phyloP scores from a whole-genome alignment of 2,888 invertebrate species.

The Limenitis camilla region DNA sequence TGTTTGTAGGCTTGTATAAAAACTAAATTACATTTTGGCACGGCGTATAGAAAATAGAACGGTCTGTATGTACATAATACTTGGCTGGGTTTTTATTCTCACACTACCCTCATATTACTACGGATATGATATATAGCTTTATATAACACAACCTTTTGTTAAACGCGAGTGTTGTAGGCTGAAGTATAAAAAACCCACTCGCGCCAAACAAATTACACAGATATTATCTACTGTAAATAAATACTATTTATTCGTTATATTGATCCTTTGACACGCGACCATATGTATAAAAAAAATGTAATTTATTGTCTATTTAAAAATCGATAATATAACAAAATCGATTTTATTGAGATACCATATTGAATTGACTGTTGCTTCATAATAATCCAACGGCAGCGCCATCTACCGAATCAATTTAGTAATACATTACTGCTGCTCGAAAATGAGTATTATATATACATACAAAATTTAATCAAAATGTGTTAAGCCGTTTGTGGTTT shows the following conservation, averaged over 20 bases:
- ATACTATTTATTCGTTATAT: slow-evolving; percentile 21
- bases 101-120: neutral
- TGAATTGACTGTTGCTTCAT: too few species aligned
- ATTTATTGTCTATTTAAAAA: too few species aligned
- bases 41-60: slow-evolving; percentile 50
- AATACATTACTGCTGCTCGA: too few species aligned
- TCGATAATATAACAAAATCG: too few species aligned
- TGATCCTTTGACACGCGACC: slow-evolving; percentile 12
- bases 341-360: too few species aligned
- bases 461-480: too few species aligned
- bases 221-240: slow-evolving; percentile 18
- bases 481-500: too few species aligned
- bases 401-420: too few species aligned
- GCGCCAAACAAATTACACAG: neutral
- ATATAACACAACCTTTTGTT: slow-evolving; percentile 1
- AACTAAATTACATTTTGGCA: slow-evolving; percentile 47
- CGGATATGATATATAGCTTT: neutral
- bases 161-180: slow-evolving; percentile 4
- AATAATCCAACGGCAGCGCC: too few species aligned
- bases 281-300: neutral
- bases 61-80: slow-evolving; percentile 34
- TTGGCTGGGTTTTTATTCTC: slow-evolving; percentile 27
- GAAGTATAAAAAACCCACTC: slow-evolving; percentile 2
- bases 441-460: too few species aligned
- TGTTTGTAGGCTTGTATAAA: slow-evolving; percentile 22